These are phyloP conservation scores for Anastatus disparis DNA, from an alignment of 1,140 invertebrate species.

Conservation along the genomic window DNA sequence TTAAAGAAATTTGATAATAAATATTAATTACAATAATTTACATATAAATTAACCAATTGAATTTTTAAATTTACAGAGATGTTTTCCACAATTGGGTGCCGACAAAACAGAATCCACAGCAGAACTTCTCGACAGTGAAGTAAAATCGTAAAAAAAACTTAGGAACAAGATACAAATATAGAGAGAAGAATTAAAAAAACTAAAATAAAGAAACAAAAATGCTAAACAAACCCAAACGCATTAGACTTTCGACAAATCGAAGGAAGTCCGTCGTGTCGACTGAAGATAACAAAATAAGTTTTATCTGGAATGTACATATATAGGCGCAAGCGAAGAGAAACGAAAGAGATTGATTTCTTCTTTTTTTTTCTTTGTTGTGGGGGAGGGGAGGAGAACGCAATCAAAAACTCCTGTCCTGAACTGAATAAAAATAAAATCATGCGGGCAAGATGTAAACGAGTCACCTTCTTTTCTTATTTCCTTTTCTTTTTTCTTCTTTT, in stretches of 20 bases:
- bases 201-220: neutral
- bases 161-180: slow-evolving; percentile 10
- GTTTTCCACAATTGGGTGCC: slow-evolving; percentile 91
- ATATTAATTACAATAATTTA: too few species aligned
- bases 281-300: slow-evolving; percentile 38
- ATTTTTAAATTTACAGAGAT: slow-evolving; percentile 74
- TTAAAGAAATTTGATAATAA: too few species aligned
- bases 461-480: slow-evolving; percentile 30
- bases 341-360: slow-evolving; percentile 29
- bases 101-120: slow-evolving; percentile 79
- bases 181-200: slow-evolving; percentile 7
- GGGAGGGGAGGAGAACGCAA: slow-evolving; percentile 39
- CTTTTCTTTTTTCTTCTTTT: too few species aligned
- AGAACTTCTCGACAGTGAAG: slow-evolving; percentile 72
- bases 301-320: slow-evolving; percentile 40
- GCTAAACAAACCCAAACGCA: slow-evolving; percentile 27
- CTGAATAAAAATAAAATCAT: slow-evolving; percentile 36
- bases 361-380: too few species aligned
- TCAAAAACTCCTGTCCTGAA: slow-evolving; percentile 39
- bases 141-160: slow-evolving; percentile 43
- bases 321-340: neutral
- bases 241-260: slow-evolving; percentile 36
- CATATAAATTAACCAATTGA: too few species aligned
- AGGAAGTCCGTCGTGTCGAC: slow-evolving; percentile 38
- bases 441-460: neutral